A percentile compares a stretch with the other conserved stretches of the same genome.
Conservation (phyloP, 1,140 invertebrate genomes). For the Fopius arisanus region DNA sequence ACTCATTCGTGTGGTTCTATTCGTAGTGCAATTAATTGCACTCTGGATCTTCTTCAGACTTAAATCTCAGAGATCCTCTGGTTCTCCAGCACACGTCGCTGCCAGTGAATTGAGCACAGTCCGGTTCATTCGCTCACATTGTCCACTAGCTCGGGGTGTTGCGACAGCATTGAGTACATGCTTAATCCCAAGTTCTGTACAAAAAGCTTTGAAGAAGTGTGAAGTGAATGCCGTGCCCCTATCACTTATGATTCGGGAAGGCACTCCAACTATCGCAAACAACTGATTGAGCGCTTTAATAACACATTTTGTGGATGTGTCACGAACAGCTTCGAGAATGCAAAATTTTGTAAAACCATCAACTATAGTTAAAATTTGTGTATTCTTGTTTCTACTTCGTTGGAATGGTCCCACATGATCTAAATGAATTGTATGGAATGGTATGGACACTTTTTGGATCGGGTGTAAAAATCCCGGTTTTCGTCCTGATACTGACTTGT, state of each 20-base stretch:
- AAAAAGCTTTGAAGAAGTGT: constrained; percentile 32
- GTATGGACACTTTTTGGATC: constrained; percentile 40
- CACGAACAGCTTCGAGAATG: no score
- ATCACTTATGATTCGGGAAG: constrained; percentile 47
- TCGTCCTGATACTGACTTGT: constrained; percentile 21
- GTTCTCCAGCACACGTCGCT: constrained; percentile 23
- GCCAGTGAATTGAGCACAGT: constrained; percentile 42
- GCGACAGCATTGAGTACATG: constrained; percentile 45
- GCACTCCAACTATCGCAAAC: constrained; percentile 38
- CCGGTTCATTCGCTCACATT: constrained; percentile 41
- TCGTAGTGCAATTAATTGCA: constrained; percentile 41
- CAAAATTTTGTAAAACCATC: constrained; percentile 47
- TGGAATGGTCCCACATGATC: constrained; percentile 42
- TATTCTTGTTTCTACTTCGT: constrained; percentile 31
- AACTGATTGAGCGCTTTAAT: no score
- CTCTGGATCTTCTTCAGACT: constrained; percentile 39
- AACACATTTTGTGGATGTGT: no score
- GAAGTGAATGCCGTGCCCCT: constrained; percentile 42
- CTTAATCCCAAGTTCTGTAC: constrained; percentile 34
- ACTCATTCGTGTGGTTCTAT: constrained; percentile 39
- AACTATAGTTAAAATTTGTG: constrained; percentile 33
- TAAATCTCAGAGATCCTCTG: constrained; percentile 40
- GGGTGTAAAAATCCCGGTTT: constrained; percentile 39
- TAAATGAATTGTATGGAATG: constrained; percentile 46
- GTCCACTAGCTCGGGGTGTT: constrained; percentile 46